phyloP scores from a whole-genome alignment of 2,888 invertebrate genomes.

The Oscheius sp. region DNA sequence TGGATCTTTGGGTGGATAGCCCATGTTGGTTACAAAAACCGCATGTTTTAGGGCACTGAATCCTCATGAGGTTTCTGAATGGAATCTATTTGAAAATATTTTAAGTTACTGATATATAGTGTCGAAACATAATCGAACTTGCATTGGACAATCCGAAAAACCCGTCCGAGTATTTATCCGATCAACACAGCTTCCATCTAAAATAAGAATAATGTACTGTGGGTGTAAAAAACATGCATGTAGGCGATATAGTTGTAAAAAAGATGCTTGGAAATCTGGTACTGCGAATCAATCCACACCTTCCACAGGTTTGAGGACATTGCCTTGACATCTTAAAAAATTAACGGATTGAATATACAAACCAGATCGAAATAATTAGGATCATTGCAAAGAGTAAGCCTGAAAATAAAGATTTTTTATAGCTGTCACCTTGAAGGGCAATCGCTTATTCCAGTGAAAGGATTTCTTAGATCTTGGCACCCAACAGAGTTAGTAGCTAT shows the following conservation, averaged over 20 bases:
- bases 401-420: neutral
- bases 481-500: neutral
- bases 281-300: neutral
- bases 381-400: conserved; percentile 2
- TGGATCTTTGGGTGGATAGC: too few species aligned
- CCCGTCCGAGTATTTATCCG: conserved; percentile 18
- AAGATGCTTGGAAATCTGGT: neutral
- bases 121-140: neutral
- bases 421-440: conserved; percentile 10
- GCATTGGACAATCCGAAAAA: conserved; percentile 1
- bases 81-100: neutral
- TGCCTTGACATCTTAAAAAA: conserved; percentile 21
- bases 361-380: conserved; percentile 14
- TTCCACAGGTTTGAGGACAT: conserved; percentile 18
- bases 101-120: conserved; percentile 4
- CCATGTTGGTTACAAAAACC: conserved; percentile 3
- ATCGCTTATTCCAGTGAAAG: conserved; percentile 2
- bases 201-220: neutral
- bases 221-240: neutral
- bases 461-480: conserved; percentile 13
- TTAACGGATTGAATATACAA: too few species aligned
- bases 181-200: neutral
- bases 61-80: conserved; percentile 18
- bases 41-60: conserved; percentile 25
- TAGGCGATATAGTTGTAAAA: neutral